These are phyloP conservation scores for Bambusicola thoracicus DNA, from an alignment of 2,113 vertebrate species.

Conservation along the genomic window DNA sequence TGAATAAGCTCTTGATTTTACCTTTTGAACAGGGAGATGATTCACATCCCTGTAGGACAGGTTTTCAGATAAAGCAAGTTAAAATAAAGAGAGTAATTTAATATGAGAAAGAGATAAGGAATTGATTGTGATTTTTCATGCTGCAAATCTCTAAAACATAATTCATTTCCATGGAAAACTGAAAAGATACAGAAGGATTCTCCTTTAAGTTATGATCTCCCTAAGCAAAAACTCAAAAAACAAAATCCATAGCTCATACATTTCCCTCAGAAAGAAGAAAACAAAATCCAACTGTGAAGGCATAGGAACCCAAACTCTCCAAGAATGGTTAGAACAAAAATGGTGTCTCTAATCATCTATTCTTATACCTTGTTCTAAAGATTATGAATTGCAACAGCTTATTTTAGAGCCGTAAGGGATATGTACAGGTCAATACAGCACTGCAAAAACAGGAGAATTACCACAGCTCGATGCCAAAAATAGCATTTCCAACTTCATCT, in stretches of 20 bases:
- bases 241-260: neutral
- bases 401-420: neutral
- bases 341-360: neutral
- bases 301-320: neutral
- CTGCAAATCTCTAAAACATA: neutral
- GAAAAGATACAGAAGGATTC: neutral
- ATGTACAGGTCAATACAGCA: neutral
- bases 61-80: constrained; percentile 44
- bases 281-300: accelerated
- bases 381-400: neutral
- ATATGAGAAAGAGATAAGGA: neutral
- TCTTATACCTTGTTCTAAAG: neutral
- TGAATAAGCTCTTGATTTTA: constrained; percentile 67
- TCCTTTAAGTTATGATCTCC: neutral
- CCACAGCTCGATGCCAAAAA: neutral
- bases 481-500: neutral
- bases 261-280: neutral
- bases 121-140: neutral
- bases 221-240: neutral
- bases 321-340: neutral
- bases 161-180: neutral
- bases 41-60: constrained; percentile 20
- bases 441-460: neutral
- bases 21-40: constrained; percentile 52
- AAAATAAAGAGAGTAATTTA: neutral